Conservation (phyloP, 2,113 vertebrate species). For the Excalfactoria chinensis region DNA sequence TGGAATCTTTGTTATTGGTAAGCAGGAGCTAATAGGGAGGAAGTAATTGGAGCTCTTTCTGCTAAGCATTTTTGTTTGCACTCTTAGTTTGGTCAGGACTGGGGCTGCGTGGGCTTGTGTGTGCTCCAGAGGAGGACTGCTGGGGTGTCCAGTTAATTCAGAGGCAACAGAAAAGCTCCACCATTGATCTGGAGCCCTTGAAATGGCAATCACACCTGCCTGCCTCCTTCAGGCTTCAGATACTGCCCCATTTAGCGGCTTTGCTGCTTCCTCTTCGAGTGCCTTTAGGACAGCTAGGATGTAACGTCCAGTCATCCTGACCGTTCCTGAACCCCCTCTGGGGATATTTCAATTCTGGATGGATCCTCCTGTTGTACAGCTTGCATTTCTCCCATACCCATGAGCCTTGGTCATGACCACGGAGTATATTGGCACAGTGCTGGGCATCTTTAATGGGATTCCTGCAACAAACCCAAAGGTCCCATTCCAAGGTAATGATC, state of each 20-base stretch:
- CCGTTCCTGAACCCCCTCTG: not conserved
- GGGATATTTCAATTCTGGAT: not conserved
- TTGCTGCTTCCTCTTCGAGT: not conserved
- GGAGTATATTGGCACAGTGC: not conserved
- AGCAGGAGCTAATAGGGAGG: not conserved
- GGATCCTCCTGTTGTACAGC: not conserved
- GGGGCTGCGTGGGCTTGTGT: not conserved
- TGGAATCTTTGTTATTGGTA: not conserved
- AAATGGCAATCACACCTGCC: not conserved
- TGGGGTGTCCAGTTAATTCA: not conserved
- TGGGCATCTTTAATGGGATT: not conserved
- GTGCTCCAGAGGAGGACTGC: not conserved
- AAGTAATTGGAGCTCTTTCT: not conserved
- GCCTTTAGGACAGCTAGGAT: not conserved
- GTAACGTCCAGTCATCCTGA: not conserved
- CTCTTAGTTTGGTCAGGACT: not conserved
- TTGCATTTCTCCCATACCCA: not conserved
- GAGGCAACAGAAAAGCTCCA: not conserved
- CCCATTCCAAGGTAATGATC: slow-evolving; percentile 3
- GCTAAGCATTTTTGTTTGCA: fast-evolving
- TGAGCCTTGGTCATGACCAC: fast-evolving
- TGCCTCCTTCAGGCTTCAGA: not conserved
- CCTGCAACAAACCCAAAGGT: not conserved
- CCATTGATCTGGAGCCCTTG: not conserved
- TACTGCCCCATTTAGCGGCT: not conserved